phyloP scores from a whole-genome alignment of 1,140 invertebrate species.

The Acromyrmex echinatior region DNA sequence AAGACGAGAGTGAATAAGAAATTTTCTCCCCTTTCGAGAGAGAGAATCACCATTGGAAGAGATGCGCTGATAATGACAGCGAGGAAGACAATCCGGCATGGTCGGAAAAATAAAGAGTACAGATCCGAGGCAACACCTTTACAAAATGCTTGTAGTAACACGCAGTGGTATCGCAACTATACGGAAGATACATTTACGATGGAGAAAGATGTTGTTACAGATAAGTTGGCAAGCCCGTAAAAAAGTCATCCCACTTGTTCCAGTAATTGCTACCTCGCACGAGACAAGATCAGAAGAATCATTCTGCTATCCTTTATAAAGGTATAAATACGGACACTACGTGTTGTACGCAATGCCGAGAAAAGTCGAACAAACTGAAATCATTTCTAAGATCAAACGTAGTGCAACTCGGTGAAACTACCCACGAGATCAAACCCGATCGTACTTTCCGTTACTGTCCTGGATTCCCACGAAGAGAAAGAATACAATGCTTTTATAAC shows the following conservation, averaged over 20 bases:
- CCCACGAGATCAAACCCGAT: constrained; percentile 1
- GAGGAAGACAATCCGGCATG: constrained; percentile 36
- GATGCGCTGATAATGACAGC: constrained; percentile 67
- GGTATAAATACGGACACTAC: background rate
- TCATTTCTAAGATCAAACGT: constrained; percentile 16
- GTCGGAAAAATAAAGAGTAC: constrained; percentile 54
- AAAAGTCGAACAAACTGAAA: constrained; percentile 34
- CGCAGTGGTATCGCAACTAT: constrained; percentile 24
- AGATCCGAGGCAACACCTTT: constrained; percentile 64
- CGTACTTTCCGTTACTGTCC: constrained; percentile 32
- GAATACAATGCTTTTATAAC: constrained; percentile 57
- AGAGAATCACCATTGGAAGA: constrained; percentile 41
- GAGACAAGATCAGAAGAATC: constrained; percentile 57
- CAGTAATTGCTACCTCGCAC: constrained; percentile 71
- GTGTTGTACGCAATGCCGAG: background rate
- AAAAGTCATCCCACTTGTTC: constrained; percentile 73
- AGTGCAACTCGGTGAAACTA: constrained; percentile 23
- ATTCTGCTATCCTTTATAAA: constrained; percentile 9
- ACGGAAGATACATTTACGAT: constrained; percentile 56
- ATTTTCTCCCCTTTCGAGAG: constrained; percentile 34
- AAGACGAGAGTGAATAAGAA: constrained; percentile 42
- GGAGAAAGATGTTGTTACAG: constrained; percentile 66
- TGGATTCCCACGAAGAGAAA: constrained; percentile 57
- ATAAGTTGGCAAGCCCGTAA: constrained; percentile 70
- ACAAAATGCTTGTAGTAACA: constrained; percentile 45